Conservation (phyloP, 2,113 vertebrate species). For the Oreochromis tanganicae region DNA sequence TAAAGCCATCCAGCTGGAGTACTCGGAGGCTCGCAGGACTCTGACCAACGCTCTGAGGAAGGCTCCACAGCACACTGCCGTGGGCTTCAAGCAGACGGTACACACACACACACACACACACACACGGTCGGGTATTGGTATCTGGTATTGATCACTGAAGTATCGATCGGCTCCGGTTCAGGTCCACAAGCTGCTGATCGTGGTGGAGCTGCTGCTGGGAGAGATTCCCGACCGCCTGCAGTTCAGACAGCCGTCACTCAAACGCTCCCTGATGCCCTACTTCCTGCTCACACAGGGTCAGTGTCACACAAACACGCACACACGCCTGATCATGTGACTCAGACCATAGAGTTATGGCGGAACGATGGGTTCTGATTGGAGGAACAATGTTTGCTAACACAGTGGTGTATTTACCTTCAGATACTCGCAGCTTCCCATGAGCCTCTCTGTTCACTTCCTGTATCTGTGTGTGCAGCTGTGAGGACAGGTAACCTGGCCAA, state of each 20-base stretch:
- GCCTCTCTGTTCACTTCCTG: not conserved
- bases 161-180: constrained; percentile 28
- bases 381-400: not conserved
- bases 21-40: constrained; percentile 89
- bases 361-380: not conserved
- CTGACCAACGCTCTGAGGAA: constrained; percentile 95
- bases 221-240: constrained; percentile 97
- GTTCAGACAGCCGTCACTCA: constrained; percentile 95
- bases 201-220: constrained; percentile 91
- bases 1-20: constrained; percentile 97
- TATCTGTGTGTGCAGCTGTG: constrained; percentile 74
- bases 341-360: not conserved
- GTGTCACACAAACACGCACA: not conserved
- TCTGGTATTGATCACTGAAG: not conserved
- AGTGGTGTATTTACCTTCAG: not conserved
- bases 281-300: constrained; percentile 96
- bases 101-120: not conserved
- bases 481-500: constrained; percentile 92
- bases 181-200: constrained; percentile 96
- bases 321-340: not conserved
- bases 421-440: not conserved
- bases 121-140: not conserved
- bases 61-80: constrained; percentile 94
- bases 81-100: constrained; percentile 97
- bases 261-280: constrained; percentile 95